Percentiles rank a stretch among this genome's conserved stretches.
Evolutionary conservation across 2,797 vertebrate genomes (phyloP).

Genomic region (Hoplostethus mediterraneus): DNA sequence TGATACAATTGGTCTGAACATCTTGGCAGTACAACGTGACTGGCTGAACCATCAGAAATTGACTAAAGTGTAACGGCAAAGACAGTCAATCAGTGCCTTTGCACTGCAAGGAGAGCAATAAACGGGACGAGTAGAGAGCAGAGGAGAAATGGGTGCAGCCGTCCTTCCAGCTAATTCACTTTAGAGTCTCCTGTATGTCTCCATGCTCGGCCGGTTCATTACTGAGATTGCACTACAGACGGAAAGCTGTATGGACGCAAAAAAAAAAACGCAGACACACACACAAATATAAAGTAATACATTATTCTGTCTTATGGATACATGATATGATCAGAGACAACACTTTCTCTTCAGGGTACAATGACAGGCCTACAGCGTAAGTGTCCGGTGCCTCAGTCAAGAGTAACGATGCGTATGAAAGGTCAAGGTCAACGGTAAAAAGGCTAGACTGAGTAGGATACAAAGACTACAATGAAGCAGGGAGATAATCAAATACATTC

Average conservation of each 20-base stretch:
- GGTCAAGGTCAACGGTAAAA: not conserved
- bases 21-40: slow-evolving; percentile 14
- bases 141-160: slow-evolving; percentile 16
- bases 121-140: slow-evolving; percentile 40
- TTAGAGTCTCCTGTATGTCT: slow-evolving; percentile 40
- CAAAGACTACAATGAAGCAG: slow-evolving; percentile 4
- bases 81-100: slow-evolving; percentile 46
- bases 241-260: slow-evolving; percentile 43
- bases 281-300: not conserved
- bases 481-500: not conserved
- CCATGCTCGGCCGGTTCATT: slow-evolving; percentile 62
- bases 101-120: slow-evolving; percentile 50
- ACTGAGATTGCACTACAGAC: slow-evolving; percentile 70
- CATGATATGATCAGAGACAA: not conserved
- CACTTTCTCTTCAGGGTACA: not conserved
- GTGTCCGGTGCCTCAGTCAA: no score
- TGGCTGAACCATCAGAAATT: slow-evolving; percentile 39
- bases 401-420: not conserved
- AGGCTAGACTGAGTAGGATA: not conserved
- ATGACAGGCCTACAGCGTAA: no score
- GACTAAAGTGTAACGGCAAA: slow-evolving; percentile 46
- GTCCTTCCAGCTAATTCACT: slow-evolving; percentile 66
- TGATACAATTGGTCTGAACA: slow-evolving; percentile 23
- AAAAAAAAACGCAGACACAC: slow-evolving; percentile 39
- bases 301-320: not conserved